phyloP scores from a whole-genome alignment of 2,113 vertebrate species.

The Psammodynastes pulverulentus region DNA sequence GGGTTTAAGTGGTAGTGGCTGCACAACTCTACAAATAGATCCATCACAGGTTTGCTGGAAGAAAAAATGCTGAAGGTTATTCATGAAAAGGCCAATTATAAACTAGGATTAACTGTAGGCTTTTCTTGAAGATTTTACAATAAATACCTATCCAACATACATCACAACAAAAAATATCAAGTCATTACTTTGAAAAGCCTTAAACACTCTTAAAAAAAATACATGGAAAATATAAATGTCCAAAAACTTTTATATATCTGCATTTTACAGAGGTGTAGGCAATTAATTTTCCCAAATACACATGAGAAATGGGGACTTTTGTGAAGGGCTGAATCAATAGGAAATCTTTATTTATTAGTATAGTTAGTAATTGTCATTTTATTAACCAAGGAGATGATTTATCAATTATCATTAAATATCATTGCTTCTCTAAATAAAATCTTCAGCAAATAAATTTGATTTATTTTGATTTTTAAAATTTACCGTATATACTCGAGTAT shows the following conservation, averaged over 20 bases:
- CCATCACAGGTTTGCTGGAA: conserved; percentile 93
- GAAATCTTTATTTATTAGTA: neutral
- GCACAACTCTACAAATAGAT: conserved; percentile 92
- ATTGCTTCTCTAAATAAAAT: neutral
- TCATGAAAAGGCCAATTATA: neutral
- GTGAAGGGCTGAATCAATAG: neutral
- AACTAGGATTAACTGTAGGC: neutral
- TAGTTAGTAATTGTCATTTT: too few relatives aligned
- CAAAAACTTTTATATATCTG: neutral
- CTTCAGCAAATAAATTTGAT: neutral
- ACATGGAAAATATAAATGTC: neutral
- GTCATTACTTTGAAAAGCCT: neutral
- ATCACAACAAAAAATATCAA: neutral
- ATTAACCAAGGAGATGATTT: neutral
- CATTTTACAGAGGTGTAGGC: neutral
- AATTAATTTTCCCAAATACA: too few relatives aligned
- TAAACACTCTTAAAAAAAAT: neutral
- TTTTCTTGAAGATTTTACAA: neutral
- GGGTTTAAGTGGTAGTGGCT: conserved; percentile 89
- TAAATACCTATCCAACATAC: neutral
- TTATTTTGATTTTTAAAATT: too few relatives aligned
- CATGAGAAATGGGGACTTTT: too few relatives aligned
- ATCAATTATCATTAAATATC: neutral
- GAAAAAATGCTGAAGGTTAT: conserved; percentile 14
- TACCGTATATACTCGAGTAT: too few relatives aligned